A percentile compares a stretch with the other conserved stretches of the same genome.
Conservation (phyloP, 2,888 invertebrate species). For the Capitulum mitella region DNA sequence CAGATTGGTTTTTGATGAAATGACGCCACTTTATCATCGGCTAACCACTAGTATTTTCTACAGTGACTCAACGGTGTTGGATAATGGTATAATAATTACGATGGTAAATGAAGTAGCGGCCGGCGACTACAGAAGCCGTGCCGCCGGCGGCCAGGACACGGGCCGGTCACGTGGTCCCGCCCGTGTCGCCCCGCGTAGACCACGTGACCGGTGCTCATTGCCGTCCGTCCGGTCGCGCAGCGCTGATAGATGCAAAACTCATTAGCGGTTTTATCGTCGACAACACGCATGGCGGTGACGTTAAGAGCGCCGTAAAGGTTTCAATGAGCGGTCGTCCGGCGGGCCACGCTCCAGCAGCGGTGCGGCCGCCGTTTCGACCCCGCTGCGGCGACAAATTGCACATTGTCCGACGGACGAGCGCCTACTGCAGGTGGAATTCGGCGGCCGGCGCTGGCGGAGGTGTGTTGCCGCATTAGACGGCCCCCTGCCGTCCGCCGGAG, state of each 20-base stretch:
- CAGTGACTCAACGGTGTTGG: conserved; percentile 15
- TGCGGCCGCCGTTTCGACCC: too few relatives aligned
- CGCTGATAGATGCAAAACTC: neutral
- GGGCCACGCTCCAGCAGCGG: neutral
- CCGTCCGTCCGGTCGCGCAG: neutral
- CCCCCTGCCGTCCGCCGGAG: too few relatives aligned
- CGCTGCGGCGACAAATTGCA: conserved; percentile 8
- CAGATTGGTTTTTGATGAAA: conserved; percentile 23
- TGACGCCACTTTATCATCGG: conserved; percentile 16
- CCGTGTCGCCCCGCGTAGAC: neutral
- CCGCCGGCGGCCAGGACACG: neutral
- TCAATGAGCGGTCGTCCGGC: neutral
- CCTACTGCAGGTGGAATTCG: neutral
- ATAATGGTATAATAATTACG: conserved; percentile 13
- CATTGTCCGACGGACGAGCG: neutral
- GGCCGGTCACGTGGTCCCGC: neutral
- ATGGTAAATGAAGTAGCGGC: neutral
- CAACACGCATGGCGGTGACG: neutral
- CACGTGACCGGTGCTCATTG: neutral
- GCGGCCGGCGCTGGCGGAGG: too few relatives aligned
- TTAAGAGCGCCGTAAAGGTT: neutral
- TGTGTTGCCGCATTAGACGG: too few relatives aligned
- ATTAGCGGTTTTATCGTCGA: neutral
- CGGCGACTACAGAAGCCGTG: neutral
- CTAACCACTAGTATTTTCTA: conserved; percentile 13